Evolutionary conservation across 2,797 vertebrate genomes (phyloP).

Genomic region (Paedocypris micromegethes): DNA sequence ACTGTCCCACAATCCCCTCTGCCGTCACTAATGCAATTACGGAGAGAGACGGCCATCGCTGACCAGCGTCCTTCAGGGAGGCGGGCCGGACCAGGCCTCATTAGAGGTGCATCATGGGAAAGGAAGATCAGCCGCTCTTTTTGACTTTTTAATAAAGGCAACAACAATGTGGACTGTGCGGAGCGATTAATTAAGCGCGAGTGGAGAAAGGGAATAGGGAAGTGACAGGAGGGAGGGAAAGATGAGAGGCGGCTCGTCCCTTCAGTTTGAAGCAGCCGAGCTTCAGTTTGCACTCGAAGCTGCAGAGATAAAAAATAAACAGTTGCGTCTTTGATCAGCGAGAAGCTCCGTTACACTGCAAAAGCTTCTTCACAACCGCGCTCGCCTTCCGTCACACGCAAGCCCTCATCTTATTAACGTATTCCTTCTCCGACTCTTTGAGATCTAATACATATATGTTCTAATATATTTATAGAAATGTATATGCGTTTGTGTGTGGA

Average conservation of each 20-base stretch:
- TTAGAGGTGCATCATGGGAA: conserved; percentile 7
- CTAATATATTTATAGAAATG: too few relatives aligned
- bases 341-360: conserved; percentile 39
- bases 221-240: conserved; percentile 61
- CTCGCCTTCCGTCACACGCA: conserved; percentile 52
- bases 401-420: background rate
- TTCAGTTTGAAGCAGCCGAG: conserved; percentile 11
- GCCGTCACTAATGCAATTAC: conserved; percentile 42
- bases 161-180: conserved; percentile 5
- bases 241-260: conserved; percentile 35
- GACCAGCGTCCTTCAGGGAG: conserved; percentile 4
- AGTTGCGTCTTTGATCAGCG: conserved; percentile 62
- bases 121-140: background rate
- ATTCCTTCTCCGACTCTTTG: conserved; percentile 53
- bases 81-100: background rate
- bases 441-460: conserved; percentile 47
- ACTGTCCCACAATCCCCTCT: conserved; percentile 35
- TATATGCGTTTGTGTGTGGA: too few relatives aligned
- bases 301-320: conserved; percentile 54
- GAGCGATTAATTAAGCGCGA: conserved; percentile 27
- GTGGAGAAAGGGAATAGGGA: conserved; percentile 25
- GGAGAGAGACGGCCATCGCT: conserved; percentile 1
- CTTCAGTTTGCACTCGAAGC: conserved; percentile 16
- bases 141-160: background rate
- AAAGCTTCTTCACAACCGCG: conserved; percentile 1